These are phyloP conservation scores for Chaetodon auriga DNA, from an alignment of 2,113 vertebrate species.

Conservation along the genomic window DNA sequence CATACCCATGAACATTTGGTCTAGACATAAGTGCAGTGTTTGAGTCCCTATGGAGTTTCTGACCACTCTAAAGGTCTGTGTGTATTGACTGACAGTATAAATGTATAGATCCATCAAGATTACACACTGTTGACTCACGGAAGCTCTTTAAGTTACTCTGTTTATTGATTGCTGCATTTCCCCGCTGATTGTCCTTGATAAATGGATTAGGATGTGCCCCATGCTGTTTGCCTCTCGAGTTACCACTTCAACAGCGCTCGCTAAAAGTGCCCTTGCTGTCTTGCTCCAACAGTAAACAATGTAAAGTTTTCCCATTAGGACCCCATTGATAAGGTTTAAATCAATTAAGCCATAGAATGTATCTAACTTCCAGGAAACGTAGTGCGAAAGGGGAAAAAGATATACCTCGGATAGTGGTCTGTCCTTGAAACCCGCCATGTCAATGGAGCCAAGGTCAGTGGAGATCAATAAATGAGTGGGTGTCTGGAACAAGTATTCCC, in stretches of 20 bases:
- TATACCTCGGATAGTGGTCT: neutral
- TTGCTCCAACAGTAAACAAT: slow-evolving; percentile 40
- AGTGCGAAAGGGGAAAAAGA: slow-evolving; percentile 30
- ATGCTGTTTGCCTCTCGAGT: slow-evolving; percentile 51
- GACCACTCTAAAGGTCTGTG: slow-evolving; percentile 36
- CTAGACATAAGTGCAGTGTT: neutral
- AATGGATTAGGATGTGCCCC: slow-evolving; percentile 62
- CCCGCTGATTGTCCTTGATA: slow-evolving; percentile 52
- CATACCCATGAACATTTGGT: too few relatives aligned
- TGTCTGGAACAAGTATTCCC: slow-evolving; percentile 57
- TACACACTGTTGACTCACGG: slow-evolving; percentile 51
- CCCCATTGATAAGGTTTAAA: slow-evolving; percentile 50
- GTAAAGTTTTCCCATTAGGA: slow-evolving; percentile 47
- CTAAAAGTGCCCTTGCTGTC: slow-evolving; percentile 44
- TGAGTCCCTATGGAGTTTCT: slow-evolving; percentile 13
- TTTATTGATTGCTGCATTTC: slow-evolving; percentile 67
- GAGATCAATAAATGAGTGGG: slow-evolving; percentile 67
- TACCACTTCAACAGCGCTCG: slow-evolving; percentile 39
- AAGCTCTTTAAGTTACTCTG: slow-evolving; percentile 60
- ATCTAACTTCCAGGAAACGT: slow-evolving; percentile 52
- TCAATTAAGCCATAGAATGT: slow-evolving; percentile 57
- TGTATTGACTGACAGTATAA: slow-evolving; percentile 48
- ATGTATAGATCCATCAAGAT: slow-evolving; percentile 64
- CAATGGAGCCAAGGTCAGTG: slow-evolving; percentile 63
- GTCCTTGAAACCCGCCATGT: slow-evolving; percentile 54